Evolutionary conservation across 2,797 vertebrate species (phyloP).

Genomic region (Mormyrops attenuatus): DNA sequence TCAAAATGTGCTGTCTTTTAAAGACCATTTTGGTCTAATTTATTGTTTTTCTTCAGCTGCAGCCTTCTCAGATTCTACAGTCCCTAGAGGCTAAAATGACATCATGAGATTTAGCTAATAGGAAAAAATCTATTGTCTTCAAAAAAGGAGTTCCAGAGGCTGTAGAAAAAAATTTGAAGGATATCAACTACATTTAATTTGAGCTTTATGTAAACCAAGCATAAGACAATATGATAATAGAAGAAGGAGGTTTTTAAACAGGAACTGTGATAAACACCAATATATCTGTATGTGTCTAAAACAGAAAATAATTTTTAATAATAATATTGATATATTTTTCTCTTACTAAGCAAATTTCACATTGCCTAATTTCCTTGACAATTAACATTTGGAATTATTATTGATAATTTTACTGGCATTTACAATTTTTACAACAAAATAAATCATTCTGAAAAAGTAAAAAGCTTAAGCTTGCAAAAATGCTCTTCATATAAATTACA

Average conservation of each 20-base stretch:
- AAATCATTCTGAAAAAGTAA: not conserved
- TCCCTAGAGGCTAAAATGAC: conserved; percentile 20
- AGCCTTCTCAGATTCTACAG: conserved; percentile 10
- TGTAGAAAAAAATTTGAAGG: not conserved
- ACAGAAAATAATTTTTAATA: conserved; percentile 12
- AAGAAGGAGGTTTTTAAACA: conserved; percentile 53
- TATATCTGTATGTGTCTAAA: conserved; percentile 31
- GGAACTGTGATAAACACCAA: conserved; percentile 56
- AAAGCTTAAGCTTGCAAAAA: not conserved
- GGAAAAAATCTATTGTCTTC: conserved; percentile 13
- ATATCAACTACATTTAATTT: not conserved
- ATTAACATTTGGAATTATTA: not conserved
- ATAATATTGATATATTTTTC: not conserved
- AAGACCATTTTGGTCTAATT: conserved; percentile 23
- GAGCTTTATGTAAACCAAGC: not conserved
- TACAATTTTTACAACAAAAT: not conserved
- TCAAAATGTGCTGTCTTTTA: conserved; percentile 5
- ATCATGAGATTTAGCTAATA: conserved; percentile 29
- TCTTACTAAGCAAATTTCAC: not conserved
- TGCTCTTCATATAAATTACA: not conserved
- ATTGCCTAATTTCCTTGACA: conserved; percentile 4
- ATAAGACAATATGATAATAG: not conserved
- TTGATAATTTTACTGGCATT: not conserved
- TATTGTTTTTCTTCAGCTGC: conserved; percentile 24
- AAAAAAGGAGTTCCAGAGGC: conserved; percentile 17